Conservation (phyloP, 2,797 vertebrate species). For the Chiloscyllium punctatum region DNA sequence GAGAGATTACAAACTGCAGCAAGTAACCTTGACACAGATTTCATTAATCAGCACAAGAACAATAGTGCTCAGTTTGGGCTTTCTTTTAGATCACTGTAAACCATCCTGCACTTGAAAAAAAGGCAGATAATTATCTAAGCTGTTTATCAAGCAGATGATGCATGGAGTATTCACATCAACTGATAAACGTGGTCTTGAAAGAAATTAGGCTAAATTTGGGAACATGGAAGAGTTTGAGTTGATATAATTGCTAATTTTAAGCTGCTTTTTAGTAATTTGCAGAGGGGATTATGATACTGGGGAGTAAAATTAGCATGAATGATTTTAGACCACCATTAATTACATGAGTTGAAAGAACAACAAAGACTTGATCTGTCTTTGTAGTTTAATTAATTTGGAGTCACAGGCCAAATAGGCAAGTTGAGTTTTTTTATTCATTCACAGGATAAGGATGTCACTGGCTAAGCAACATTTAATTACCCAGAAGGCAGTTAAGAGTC, state of each 20-base stretch:
- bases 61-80: constrained; percentile 56
- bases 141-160: background rate
- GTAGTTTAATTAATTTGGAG: background rate
- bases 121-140: background rate
- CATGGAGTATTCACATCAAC: background rate
- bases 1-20: constrained; percentile 49
- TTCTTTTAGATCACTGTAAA: background rate
- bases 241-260: background rate
- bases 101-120: background rate
- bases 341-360: background rate
- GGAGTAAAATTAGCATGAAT: background rate
- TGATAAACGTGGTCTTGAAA: background rate
- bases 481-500: too few species aligned
- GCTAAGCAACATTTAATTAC: too few species aligned
- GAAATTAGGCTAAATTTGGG: background rate
- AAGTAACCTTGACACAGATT: constrained; percentile 48
- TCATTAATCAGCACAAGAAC: constrained; percentile 66
- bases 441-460: too few species aligned
- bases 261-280: background rate
- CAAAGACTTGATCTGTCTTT: background rate
- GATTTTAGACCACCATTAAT: background rate
- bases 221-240: background rate
- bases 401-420: background rate
- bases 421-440: background rate
- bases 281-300: background rate